Conservation (phyloP, 2,888 invertebrate species). For the Polylopha cassiicola region DNA sequence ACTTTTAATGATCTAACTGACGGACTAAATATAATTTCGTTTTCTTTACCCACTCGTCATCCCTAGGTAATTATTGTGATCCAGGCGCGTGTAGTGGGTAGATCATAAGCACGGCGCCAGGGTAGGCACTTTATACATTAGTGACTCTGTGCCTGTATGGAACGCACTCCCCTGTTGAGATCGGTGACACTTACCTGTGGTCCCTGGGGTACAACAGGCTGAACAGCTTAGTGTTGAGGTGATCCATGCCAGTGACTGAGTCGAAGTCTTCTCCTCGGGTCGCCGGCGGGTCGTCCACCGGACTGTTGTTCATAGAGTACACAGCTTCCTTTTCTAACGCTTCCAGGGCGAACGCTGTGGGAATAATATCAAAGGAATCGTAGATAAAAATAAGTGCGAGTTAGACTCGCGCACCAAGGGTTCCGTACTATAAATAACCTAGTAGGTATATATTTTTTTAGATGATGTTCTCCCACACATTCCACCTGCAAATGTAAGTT, state of each 20-base stretch:
- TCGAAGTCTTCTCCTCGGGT: conserved; percentile 62
- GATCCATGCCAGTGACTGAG: conserved; percentile 75
- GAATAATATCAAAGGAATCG: neutral
- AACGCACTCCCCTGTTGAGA: neutral
- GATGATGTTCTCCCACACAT: no score
- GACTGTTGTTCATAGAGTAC: conserved; percentile 46
- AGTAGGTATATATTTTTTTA: no score
- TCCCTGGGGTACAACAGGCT: conserved; percentile 81
- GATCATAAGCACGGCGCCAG: no score
- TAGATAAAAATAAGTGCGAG: neutral
- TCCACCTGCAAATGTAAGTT: no score
- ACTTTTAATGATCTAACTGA: no score
- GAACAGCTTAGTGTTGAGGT: conserved; percentile 78
- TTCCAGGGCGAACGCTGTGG: conserved; percentile 51
- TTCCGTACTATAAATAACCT: no score
- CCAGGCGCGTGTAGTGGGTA: no score
- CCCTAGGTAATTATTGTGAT: no score
- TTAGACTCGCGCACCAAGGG: neutral
- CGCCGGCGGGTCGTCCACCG: conserved; percentile 32
- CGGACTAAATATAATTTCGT: no score
- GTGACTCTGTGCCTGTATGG: no score
- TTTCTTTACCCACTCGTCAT: no score
- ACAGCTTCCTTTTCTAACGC: conserved; percentile 65
- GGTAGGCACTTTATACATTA: no score
- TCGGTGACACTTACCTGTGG: conserved; percentile 47